Conservation (phyloP, 2,888 invertebrate genomes). For the Meteorus cinctellus region DNA sequence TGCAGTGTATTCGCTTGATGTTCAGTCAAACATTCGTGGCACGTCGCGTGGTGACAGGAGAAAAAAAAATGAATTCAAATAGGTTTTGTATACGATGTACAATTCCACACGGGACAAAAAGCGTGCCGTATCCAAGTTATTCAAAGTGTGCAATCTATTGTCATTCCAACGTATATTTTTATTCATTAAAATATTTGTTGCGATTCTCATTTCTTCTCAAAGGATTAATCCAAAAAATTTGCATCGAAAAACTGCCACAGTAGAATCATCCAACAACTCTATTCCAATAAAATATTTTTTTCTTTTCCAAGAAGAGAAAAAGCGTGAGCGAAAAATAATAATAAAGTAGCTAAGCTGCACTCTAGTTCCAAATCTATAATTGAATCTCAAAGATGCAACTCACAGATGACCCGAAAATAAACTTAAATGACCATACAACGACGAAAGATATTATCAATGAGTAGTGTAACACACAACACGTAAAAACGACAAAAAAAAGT, state of each 20-base stretch:
- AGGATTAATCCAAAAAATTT: not conserved
- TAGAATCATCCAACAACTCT: not conserved
- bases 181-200: not conserved
- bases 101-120: not conserved
- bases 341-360: conserved; percentile 1
- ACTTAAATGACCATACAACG: not conserved
- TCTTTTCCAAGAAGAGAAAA: no score
- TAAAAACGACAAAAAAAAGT: not conserved
- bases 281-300: not conserved
- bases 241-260: not conserved
- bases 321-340: not conserved
- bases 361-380: conserved; percentile 56
- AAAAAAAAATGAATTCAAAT: conserved; percentile 17
- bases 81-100: not conserved
- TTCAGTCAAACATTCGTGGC: conserved; percentile 20
- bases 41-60: conserved; percentile 9
- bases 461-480: not conserved
- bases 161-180: not conserved
- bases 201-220: not conserved
- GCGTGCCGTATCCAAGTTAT: not conserved
- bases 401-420: not conserved
- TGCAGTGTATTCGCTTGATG: conserved; percentile 12
- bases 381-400: conserved; percentile 52
- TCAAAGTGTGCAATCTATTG: not conserved
- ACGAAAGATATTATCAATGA: not conserved